These are phyloP conservation scores for Pandemis heparana DNA, from an alignment of 2,888 invertebrate species.

Conservation along the genomic window DNA sequence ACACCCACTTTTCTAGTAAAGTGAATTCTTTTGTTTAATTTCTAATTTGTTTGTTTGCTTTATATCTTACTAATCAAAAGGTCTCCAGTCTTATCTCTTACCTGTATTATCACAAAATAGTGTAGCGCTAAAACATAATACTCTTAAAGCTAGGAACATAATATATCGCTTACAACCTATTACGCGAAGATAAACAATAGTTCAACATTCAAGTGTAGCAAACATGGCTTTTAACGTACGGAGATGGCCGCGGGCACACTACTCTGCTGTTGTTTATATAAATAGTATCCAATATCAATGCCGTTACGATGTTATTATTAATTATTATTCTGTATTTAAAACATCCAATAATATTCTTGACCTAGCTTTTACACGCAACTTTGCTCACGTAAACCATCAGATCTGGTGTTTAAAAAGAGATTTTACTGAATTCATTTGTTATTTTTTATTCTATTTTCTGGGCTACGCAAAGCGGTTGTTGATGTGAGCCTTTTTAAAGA, in stretches of 20 bases:
- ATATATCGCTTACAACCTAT: slow-evolving; percentile 10
- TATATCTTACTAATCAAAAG: too few species aligned
- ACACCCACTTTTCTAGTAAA: too few species aligned
- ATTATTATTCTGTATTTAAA: too few species aligned
- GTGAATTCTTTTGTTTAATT: too few species aligned
- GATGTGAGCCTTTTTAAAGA: neutral
- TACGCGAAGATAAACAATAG: slow-evolving; percentile 7
- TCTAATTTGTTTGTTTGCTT: too few species aligned
- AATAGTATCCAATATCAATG: neutral
- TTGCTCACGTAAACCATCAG: neutral
- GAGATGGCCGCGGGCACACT: neutral
- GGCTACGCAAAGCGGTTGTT: neutral
- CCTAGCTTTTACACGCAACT: too few species aligned
- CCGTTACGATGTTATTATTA: neutral
- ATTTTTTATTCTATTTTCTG: too few species aligned
- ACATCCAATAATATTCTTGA: too few species aligned
- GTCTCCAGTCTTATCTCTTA: too few species aligned
- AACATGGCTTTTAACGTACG: neutral
- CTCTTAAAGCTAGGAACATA: neutral
- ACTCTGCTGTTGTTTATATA: neutral
- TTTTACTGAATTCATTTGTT: too few species aligned
- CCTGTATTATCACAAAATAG: neutral
- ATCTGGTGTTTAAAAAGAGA: too few species aligned
- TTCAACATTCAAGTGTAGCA: neutral
- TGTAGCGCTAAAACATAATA: neutral